Evolutionary conservation across 2,797 vertebrate species (phyloP).

Genomic region (Potorous gilbertii): DNA sequence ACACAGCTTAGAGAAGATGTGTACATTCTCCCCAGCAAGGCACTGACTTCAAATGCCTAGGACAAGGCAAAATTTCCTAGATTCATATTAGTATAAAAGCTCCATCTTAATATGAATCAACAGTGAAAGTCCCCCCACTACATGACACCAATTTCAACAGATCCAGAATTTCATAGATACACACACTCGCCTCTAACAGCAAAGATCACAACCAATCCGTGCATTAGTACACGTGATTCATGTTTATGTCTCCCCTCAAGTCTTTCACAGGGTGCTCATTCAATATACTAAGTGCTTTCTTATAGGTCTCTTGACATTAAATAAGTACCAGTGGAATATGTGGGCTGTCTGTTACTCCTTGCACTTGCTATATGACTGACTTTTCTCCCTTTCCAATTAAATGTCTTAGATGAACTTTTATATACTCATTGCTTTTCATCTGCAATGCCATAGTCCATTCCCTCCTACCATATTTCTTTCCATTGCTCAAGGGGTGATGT

Average conservation of each 20-base stretch:
- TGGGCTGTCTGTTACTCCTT: neutral
- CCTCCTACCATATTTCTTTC: neutral
- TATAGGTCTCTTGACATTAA: neutral
- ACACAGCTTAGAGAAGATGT: neutral
- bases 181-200: neutral
- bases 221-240: neutral
- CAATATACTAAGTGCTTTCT: neutral
- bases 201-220: neutral
- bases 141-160: neutral
- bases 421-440: neutral
- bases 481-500: neutral
- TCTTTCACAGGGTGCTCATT: neutral
- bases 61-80: neutral
- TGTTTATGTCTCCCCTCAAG: neutral
- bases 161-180: neutral
- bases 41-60: neutral
- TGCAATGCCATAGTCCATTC: neutral
- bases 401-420: neutral
- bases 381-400: neutral
- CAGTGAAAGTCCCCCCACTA: neutral
- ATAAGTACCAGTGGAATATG: neutral
- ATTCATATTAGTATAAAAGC: neutral
- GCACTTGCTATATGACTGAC: neutral
- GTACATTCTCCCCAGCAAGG: neutral
- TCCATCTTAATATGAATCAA: neutral